These are phyloP conservation scores for Acanthoscelides obtectus DNA, from an alignment of 2,888 invertebrate species.

Conservation along the genomic window DNA sequence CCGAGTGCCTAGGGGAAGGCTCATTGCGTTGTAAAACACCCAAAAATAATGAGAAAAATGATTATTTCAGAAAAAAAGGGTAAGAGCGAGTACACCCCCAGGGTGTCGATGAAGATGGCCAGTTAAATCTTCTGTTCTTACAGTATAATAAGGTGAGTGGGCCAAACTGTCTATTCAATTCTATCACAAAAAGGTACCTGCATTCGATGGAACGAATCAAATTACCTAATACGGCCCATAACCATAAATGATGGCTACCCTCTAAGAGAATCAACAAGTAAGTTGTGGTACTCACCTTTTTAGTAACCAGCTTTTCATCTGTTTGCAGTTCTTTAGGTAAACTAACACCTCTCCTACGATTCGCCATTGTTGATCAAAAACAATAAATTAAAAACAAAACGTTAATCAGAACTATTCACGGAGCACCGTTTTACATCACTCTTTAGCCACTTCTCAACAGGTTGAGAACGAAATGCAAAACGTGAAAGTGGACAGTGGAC, in stretches of 20 bases:
- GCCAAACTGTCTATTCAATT: too few species aligned
- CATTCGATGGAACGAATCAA: neutral
- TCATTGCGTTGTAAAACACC: too few species aligned
- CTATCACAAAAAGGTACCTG: neutral
- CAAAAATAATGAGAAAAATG: too few species aligned
- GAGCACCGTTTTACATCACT: slow-evolving; percentile 18
- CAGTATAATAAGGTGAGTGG: too few species aligned
- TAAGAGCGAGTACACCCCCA: too few species aligned
- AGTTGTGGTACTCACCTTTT: slow-evolving; percentile 23
- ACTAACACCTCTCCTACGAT: slow-evolving; percentile 23
- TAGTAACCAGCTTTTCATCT: slow-evolving; percentile 27
- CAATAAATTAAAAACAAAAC: slow-evolving; percentile 4
- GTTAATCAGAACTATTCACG: neutral
- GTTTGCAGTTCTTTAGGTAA: slow-evolving; percentile 26
- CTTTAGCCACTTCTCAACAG: neutral
- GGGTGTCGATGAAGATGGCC: too few species aligned
- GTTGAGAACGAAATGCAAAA: neutral
- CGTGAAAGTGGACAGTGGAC: neutral
- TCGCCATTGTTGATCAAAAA: slow-evolving; percentile 21
- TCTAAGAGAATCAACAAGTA: neutral
- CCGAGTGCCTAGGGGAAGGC: too few species aligned
- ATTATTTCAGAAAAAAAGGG: too few species aligned
- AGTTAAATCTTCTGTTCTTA: too few species aligned
- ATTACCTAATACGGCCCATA: neutral
- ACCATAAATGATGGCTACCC: neutral